Evolutionary conservation across 2,888 invertebrate species (phyloP).

Genomic region (Caenorhabditis becei): DNA sequence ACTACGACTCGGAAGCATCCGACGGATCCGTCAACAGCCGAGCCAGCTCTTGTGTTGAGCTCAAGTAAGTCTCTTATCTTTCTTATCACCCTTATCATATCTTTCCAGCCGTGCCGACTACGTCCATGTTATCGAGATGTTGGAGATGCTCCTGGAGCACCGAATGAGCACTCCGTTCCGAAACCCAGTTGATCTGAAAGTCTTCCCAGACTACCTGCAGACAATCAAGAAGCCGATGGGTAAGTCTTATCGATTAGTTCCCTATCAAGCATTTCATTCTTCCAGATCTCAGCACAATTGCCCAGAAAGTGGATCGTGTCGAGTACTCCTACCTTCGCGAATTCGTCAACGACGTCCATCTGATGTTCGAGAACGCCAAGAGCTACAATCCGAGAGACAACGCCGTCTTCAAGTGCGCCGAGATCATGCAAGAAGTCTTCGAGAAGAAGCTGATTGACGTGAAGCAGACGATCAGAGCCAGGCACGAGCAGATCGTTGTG

Average conservation of each 20-base stretch:
- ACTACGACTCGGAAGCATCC: slow-evolving; percentile 56
- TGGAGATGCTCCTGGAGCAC: slow-evolving; percentile 66
- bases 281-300: slow-evolving; percentile 92
- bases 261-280: slow-evolving; percentile 78
- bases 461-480: slow-evolving; percentile 15
- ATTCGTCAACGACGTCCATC: slow-evolving; percentile 97
- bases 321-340: slow-evolving; percentile 84
- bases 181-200: slow-evolving; percentile 95
- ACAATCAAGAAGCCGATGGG: slow-evolving; percentile 83
- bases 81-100: not conserved
- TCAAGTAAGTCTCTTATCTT: slow-evolving; percentile 20
- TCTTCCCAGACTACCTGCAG: slow-evolving; percentile 97
- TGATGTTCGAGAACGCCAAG: slow-evolving; percentile 96
- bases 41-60: slow-evolving; percentile 15
- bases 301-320: slow-evolving; percentile 77
- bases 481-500: slow-evolving; percentile 5
- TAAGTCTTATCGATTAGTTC: slow-evolving; percentile 72
- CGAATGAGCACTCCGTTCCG: slow-evolving; percentile 96
- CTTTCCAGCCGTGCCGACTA: slow-evolving; percentile 66
- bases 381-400: slow-evolving; percentile 85
- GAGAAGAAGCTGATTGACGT: slow-evolving; percentile 85
- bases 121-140: slow-evolving; percentile 61
- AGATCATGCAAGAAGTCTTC: slow-evolving; percentile 94
- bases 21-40: slow-evolving; percentile 31
- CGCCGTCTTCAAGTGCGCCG: slow-evolving; percentile 96